A percentile compares a stretch with the other conserved stretches of the same genome.
Evolutionary conservation across 1,140 invertebrate genomes (phyloP).

Genomic region (Brachionus angularis): DNA sequence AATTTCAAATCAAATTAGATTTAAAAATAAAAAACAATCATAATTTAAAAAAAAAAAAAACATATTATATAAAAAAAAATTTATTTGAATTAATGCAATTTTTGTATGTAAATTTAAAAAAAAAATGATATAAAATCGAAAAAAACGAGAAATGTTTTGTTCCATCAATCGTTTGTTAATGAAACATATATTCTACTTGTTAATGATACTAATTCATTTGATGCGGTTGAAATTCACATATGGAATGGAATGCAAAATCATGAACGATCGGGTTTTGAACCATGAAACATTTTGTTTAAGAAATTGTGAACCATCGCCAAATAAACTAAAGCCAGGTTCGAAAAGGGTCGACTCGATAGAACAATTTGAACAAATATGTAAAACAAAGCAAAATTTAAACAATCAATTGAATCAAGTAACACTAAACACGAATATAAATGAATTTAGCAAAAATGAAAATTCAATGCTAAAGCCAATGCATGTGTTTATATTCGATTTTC

Average conservation of each 20-base stretch:
- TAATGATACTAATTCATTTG: not conserved
- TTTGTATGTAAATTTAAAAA: not conserved
- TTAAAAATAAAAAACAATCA: too few relatives aligned
- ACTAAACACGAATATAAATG: too few relatives aligned
- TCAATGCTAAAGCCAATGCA: too few relatives aligned
- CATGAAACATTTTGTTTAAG: not conserved
- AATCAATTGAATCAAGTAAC: too few relatives aligned
- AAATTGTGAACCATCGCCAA: too few relatives aligned
- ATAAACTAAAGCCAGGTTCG: too few relatives aligned
- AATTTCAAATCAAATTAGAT: too few relatives aligned
- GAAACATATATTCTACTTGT: not conserved
- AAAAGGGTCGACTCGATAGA: too few relatives aligned
- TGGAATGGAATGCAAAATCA: not conserved
- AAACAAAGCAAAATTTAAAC: too few relatives aligned
- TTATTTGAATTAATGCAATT: not conserved
- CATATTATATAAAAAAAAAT: not conserved
- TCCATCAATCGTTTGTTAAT: not conserved
- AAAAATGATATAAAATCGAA: not conserved
- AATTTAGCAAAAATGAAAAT: too few relatives aligned
- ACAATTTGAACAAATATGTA: too few relatives aligned
- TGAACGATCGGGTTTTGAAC: not conserved
- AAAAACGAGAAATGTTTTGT: not conserved
- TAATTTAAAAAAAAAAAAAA: too few relatives aligned
- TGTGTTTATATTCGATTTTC: conserved; percentile 7
- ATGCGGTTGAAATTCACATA: not conserved